Percentiles rank a stretch among this genome's conserved stretches.
Conservation (phyloP, 2,888 invertebrate species). For the Barypeithes pellucidus region DNA sequence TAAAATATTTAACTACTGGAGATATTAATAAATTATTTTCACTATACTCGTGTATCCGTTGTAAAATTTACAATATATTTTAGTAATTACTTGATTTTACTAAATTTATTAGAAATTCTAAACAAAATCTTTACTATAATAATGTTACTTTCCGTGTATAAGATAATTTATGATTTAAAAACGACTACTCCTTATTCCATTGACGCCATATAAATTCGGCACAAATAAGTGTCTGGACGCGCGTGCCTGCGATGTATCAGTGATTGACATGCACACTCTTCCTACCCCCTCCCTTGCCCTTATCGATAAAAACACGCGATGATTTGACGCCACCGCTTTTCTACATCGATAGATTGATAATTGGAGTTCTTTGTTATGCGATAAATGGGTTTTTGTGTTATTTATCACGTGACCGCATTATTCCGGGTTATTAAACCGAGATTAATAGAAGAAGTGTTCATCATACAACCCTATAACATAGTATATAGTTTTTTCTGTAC, state of each 20-base stretch:
- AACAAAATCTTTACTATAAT: too few species aligned
- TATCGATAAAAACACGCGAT: slow-evolving; percentile 51
- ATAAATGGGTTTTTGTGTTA: slow-evolving; percentile 23
- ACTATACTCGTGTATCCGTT: too few species aligned
- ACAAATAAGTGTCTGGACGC: slow-evolving; percentile 44
- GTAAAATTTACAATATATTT: too few species aligned
- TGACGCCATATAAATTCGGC: slow-evolving; percentile 36
- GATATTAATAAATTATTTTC: too few species aligned
- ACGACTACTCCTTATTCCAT: not conserved
- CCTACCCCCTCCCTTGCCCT: slow-evolving; percentile 21
- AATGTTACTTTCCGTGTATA: too few species aligned
- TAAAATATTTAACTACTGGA: too few species aligned
- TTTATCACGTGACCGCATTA: slow-evolving; percentile 11
- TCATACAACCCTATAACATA: too few species aligned
- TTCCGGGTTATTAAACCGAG: not conserved
- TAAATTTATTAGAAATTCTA: too few species aligned
- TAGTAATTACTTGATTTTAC: too few species aligned
- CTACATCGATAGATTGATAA: slow-evolving; percentile 52
- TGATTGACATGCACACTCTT: slow-evolving; percentile 53
- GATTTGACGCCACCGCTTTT: slow-evolving; percentile 53
- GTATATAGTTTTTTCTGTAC: too few species aligned
- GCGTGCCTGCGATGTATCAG: slow-evolving; percentile 52
- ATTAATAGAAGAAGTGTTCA: not conserved
- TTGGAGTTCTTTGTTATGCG: slow-evolving; percentile 40
- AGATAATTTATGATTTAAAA: not conserved